These are phyloP conservation scores for Scaptomyza graminum DNA, from an alignment of 1,140 invertebrate species.

Conservation along the genomic window DNA sequence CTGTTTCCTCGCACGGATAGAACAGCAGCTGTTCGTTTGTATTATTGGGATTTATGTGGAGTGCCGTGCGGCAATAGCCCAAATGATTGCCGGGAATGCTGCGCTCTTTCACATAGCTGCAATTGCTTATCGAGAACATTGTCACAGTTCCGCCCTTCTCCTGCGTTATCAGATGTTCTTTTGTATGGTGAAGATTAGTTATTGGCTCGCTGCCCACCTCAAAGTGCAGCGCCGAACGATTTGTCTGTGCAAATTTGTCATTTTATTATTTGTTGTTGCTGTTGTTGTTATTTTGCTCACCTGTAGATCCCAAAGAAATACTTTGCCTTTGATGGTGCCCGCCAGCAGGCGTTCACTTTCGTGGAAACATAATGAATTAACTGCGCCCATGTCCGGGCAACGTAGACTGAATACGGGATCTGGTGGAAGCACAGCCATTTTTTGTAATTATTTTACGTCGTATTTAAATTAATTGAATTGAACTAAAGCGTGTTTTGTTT, in stretches of 20 bases:
- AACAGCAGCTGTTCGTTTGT: conserved; percentile 86
- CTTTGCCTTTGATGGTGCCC: conserved; percentile 87
- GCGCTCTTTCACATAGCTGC: conserved; percentile 85
- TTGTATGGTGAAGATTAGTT: conserved; percentile 68
- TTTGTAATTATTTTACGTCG: too few relatives aligned
- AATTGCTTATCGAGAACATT: conserved; percentile 87
- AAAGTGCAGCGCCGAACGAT: conserved; percentile 73
- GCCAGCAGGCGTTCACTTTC: conserved; percentile 87
- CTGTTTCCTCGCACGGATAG: conserved; percentile 87
- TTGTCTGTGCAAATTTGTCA: conserved; percentile 58
- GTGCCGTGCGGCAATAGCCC: conserved; percentile 87
- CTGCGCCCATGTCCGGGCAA: conserved; percentile 87
- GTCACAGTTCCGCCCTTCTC: conserved; percentile 88
- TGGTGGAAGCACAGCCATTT: conserved; percentile 85
- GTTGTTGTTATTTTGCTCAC: conserved; percentile 82
- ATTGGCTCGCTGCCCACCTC: conserved; percentile 74
- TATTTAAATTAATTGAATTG: conserved; percentile 22
- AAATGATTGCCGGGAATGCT: conserved; percentile 86
- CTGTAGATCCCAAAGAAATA: conserved; percentile 90
- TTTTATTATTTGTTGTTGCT: conserved; percentile 13
- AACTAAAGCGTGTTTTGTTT: conserved; percentile 24
- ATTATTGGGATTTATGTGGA: conserved; percentile 84
- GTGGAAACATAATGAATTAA: conserved; percentile 88
- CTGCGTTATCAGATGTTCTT: conserved; percentile 87
- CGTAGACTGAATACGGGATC: conserved; percentile 88